Base-by-base conservation (phyloP, 2,797 vertebrate genomes). In the Tachyglossus aculeatus region DNA sequence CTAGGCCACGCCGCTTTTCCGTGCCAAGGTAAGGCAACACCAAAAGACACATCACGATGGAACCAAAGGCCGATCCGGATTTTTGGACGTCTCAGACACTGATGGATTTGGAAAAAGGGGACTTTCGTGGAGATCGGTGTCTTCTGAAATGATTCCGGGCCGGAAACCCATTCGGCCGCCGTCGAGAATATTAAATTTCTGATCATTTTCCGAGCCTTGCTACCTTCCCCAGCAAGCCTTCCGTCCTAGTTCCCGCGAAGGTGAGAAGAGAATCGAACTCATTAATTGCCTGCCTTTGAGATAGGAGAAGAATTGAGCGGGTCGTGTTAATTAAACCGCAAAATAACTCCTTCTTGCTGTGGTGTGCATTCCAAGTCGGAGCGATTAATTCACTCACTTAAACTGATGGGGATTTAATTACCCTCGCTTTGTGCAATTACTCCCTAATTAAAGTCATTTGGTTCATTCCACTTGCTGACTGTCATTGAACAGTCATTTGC, bases 381-480 rank as follows among this genome's bases (percentile, higher is more conserved):
- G 94, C 95, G 96, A 97, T 98, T 95, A 95, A 94, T 94, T 94
- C 95, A 94, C 94, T 96, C 96, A 95, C 95, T 97, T 96, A 93
- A 96, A 97, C 94, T 96, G 96, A 98, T 98, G 94, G 96, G 97
- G 96, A 97, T 98, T 98, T 97, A 97, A 98, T 97, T 97, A 96
- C 95, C 95, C 93, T 94, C 92, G 93, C 94, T 95, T 94, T 94
- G 92, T 90, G 95, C 95, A 96, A 98, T 97, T 96, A 97, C 95
- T 95, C 95, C 89, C 92, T 97, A 96, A 98, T 98, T 96, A 97
- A 97, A 97, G 95, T 96, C 91, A 97, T 97, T 96, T 97, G 95
- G 93, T 94, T 95, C 90, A 92, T 93, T 94, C 91, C 89, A 92
- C 92, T 93, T 33, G 59, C 93, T 94, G 93, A 93, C 92, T 94